Base-by-base conservation (phyloP, 2,797 vertebrate species). In the Acanthiza pusilla region DNA sequence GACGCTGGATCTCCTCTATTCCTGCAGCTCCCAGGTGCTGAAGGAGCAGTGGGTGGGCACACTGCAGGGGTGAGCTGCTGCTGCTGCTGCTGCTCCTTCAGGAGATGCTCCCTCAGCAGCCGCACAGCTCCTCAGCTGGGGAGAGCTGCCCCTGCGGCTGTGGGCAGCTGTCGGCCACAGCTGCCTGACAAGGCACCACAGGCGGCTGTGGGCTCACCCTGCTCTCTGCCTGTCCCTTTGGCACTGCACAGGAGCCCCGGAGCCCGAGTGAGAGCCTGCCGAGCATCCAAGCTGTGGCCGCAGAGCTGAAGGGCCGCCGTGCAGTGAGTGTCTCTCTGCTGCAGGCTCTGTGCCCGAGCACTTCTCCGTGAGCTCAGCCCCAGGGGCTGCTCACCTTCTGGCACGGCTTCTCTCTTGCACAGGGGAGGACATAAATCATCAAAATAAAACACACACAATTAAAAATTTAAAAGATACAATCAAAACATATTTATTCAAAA, bases 281-380 rank as follows among this genome's bases (percentile, higher is more conserved):
- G 1, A n/a, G 16, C 2, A 36, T n/a, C 60, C 51, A 10, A 51
- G 23, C 26, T 23, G 16, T 60, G 54, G 9, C 25, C 2, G 3
- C 1, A 7, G 9, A 47, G 61, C 4, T 53, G n/a, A 53, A 57
- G 1, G 0, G 5, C 47, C 0, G 4, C 21, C 8, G 2, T 10
- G 22, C 26, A 9, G 29, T 42, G 30, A 62, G 16, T 25, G 21
- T 54, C 10, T 45, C 11, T 45, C 36, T 36, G 27, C 34, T 23
- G 48, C 4, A 1, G n/a, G 22, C 27, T 27, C 27, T 10, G 16
- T 55, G 34, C 34, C n/a, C n/a, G n/a, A n/a, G n/a, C n/a, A n/a
- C n/a, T n/a, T n/a, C n/a, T 50, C 8, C 3, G 1, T 0, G 0
- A 3, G 4, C 16, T 2, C 19, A 30, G 53, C 29, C 9, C 1